Evolutionary conservation across 2,113 vertebrate genomes (phyloP).

Genomic region (Siniperca chuatsi): DNA sequence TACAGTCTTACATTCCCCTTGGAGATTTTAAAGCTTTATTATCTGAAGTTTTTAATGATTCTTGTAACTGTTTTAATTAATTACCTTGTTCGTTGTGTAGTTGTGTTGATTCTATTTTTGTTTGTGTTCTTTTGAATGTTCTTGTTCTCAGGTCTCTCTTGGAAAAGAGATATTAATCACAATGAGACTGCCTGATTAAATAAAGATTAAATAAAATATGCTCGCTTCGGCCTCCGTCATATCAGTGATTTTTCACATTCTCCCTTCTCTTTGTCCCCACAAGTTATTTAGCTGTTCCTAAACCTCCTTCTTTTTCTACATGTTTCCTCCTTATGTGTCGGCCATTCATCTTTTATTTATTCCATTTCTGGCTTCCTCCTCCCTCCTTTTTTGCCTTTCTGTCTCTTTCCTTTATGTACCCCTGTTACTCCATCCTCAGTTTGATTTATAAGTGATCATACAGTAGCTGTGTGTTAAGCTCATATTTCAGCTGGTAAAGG

Average conservation of each 20-base stretch:
- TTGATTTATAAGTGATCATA: conserved; percentile 65
- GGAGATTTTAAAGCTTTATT: too few relatives aligned
- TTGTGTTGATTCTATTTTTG: too few relatives aligned
- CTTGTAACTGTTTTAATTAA: too few relatives aligned
- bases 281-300: conserved; percentile 4
- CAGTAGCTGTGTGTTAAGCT: conserved; percentile 18
- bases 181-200: too few relatives aligned
- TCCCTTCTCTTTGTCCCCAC: background rate
- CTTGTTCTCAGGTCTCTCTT: too few relatives aligned
- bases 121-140: too few relatives aligned
- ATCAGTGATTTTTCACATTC: background rate
- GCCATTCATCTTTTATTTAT: conserved; percentile 41
- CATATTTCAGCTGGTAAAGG: conserved; percentile 57
- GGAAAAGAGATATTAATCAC: too few relatives aligned
- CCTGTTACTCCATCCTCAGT: conserved; percentile 5
- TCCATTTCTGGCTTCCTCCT: background rate
- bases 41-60: too few relatives aligned
- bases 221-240: background rate
- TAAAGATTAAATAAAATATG: background rate
- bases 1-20: too few relatives aligned
- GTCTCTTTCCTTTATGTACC: background rate
- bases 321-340: conserved; percentile 8
- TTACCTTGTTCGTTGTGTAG: too few relatives aligned
- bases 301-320: background rate
- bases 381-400: background rate